phyloP scores from a whole-genome alignment of 2,888 invertebrate species.

The Rhingia rostrata region DNA sequence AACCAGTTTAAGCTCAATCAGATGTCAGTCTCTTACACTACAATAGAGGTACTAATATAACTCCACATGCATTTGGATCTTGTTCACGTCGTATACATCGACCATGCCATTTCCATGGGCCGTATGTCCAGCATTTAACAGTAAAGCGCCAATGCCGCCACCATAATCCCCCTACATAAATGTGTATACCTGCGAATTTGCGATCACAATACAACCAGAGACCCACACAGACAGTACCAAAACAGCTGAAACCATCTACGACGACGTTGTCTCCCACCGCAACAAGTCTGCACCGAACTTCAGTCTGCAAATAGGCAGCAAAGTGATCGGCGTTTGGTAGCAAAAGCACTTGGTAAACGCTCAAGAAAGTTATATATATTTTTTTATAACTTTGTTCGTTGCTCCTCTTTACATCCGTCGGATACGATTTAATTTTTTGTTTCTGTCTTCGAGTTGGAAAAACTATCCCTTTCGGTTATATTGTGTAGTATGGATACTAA shows the following conservation, averaged over 20 bases:
- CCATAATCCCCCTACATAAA: slow-evolving; percentile 31
- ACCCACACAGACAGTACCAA: slow-evolving; percentile 31
- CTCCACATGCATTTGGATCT: slow-evolving; percentile 70
- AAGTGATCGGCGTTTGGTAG: slow-evolving; percentile 79
- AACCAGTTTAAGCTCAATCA: slow-evolving; percentile 69
- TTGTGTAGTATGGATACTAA: slow-evolving; percentile 7
- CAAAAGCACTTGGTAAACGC: slow-evolving; percentile 65
- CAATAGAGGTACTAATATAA: slow-evolving; percentile 28
- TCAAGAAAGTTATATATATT: slow-evolving; percentile 30
- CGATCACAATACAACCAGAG: slow-evolving; percentile 42
- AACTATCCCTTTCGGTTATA: slow-evolving; percentile 4
- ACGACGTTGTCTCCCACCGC: slow-evolving; percentile 60
- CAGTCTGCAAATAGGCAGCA: slow-evolving; percentile 82
- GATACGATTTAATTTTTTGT: not conserved
- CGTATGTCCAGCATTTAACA: slow-evolving; percentile 63
- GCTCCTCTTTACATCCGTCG: slow-evolving; percentile 38
- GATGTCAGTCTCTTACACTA: slow-evolving; percentile 47
- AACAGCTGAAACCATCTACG: slow-evolving; percentile 28
- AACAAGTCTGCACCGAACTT: slow-evolving; percentile 77
- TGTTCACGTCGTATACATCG: slow-evolving; percentile 59
- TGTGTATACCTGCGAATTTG: slow-evolving; percentile 47
- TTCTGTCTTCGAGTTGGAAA: not conserved
- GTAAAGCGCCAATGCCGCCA: slow-evolving; percentile 68
- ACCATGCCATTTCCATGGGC: slow-evolving; percentile 68
- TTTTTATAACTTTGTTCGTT: slow-evolving; percentile 22